Percentiles rank a stretch among this genome's conserved stretches.
These are phyloP conservation scores for Muscicapa striata DNA, from an alignment of 2,797 vertebrate species.

Conservation along the genomic window DNA sequence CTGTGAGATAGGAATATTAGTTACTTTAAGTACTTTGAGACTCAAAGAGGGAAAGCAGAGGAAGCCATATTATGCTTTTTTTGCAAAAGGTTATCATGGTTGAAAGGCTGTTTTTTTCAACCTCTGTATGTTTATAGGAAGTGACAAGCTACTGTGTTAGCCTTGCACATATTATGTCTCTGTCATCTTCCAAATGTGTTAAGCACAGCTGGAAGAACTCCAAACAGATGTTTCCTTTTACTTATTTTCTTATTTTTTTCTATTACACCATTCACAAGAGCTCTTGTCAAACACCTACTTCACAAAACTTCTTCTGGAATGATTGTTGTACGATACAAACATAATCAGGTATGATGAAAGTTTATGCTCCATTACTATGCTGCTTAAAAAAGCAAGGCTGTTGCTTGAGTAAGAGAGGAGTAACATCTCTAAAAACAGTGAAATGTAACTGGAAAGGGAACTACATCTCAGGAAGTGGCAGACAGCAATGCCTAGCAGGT, in stretches of 20 bases:
- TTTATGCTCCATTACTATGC: neutral
- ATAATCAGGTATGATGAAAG: neutral
- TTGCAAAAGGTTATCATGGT: neutral
- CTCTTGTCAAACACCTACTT: neutral
- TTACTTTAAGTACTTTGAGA: neutral
- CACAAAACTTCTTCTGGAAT: neutral
- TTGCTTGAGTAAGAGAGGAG: neutral
- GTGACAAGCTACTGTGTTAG: conserved; percentile 20
- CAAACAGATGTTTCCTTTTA: conserved; percentile 37
- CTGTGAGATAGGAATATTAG: neutral
- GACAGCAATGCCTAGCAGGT: neutral
- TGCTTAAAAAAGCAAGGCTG: neutral
- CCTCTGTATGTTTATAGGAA: conserved; percentile 7
- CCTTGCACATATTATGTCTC: neutral
- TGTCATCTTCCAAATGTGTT: conserved; percentile 42
- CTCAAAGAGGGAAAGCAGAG: neutral
- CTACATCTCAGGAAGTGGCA: neutral
- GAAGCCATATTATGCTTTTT: neutral
- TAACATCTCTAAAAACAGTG: neutral
- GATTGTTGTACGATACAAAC: rapidly evolving
- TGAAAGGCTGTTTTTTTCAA: neutral
- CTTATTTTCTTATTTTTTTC: neutral
- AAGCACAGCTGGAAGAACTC: conserved; percentile 36
- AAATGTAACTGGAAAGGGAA: neutral
- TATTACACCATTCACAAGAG: neutral